Conservation (phyloP, 2,888 invertebrate species). For the Poecilobothrus nobilitatus region DNA sequence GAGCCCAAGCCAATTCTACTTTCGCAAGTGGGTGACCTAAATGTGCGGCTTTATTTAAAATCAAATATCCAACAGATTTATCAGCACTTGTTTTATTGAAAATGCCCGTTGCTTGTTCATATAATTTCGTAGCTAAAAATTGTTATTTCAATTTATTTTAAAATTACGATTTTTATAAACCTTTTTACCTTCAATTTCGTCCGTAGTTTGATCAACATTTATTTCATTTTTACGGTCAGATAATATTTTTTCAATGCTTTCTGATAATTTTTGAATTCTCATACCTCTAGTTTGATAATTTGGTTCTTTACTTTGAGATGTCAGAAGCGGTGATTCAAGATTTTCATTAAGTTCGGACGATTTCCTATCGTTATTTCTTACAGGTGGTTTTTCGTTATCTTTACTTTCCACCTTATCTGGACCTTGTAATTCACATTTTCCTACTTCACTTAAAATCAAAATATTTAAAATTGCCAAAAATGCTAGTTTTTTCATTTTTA, state of each 20-base stretch:
- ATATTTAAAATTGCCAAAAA: neutral
- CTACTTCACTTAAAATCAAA: neutral
- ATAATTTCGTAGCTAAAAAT: slow-evolving; percentile 63
- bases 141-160: neutral
- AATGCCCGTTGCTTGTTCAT: slow-evolving; percentile 60
- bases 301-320: slow-evolving; percentile 18
- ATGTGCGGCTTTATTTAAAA: slow-evolving; percentile 70
- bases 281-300: slow-evolving; percentile 32
- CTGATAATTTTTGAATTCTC: slow-evolving; percentile 24
- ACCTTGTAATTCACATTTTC: slow-evolving; percentile 4
- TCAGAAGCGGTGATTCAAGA: neutral
- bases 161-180: slow-evolving; percentile 7
- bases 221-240: slow-evolving; percentile 42
- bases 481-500: neutral
- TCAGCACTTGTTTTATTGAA: slow-evolving; percentile 65
- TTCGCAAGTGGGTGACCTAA: slow-evolving; percentile 72
- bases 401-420: neutral
- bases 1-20: slow-evolving; percentile 80
- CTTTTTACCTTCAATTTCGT: slow-evolving; percentile 56
- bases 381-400: slow-evolving; percentile 29
- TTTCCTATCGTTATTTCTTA: slow-evolving; percentile 24
- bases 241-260: slow-evolving; percentile 35
- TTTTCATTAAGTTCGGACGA: slow-evolving; percentile 27
- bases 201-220: slow-evolving; percentile 50
- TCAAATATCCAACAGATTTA: slow-evolving; percentile 62